Evolutionary conservation across 2,113 vertebrate genomes (phyloP).

Genomic region (Protomyctophum bolini): DNA sequence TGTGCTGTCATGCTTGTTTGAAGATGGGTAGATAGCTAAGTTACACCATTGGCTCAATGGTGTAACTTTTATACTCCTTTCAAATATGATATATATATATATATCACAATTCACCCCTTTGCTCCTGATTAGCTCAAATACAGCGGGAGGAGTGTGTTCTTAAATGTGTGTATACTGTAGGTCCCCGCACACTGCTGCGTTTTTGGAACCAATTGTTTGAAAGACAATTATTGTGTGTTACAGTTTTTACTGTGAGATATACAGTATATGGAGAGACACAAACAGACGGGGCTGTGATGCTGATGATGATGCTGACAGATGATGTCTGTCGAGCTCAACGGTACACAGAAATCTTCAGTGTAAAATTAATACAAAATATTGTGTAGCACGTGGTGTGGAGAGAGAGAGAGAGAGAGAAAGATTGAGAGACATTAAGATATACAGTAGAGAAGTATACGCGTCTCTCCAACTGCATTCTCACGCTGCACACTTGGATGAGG

Average conservation of each 20-base stretch:
- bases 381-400: too few relatives aligned
- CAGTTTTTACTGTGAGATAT: conserved; percentile 28
- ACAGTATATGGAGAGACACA: conserved; percentile 19
- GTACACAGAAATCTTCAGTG: too few relatives aligned
- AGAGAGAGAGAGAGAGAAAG: conserved; percentile 74
- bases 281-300: conserved; percentile 27
- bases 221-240: conserved; percentile 36
- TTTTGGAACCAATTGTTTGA: too few relatives aligned
- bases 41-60: too few relatives aligned
- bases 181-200: too few relatives aligned
- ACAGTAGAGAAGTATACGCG: conserved; percentile 43
- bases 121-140: conserved; percentile 47
- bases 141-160: conserved; percentile 49
- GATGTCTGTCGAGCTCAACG: conserved; percentile 33
- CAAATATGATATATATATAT: too few relatives aligned
- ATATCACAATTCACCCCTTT: neutral
- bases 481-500: conserved; percentile 72
- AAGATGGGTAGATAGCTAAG: too few relatives aligned
- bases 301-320: too few relatives aligned
- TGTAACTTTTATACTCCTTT: too few relatives aligned
- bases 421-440: conserved; percentile 80
- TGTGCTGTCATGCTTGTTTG: too few relatives aligned
- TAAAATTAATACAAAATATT: too few relatives aligned
- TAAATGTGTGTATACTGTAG: neutral
- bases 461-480: conserved; percentile 70